A percentile compares a stretch with the other conserved stretches of the same genome.
phyloP scores from a whole-genome alignment of 2,797 vertebrate genomes.

The Lacerta viridis region DNA sequence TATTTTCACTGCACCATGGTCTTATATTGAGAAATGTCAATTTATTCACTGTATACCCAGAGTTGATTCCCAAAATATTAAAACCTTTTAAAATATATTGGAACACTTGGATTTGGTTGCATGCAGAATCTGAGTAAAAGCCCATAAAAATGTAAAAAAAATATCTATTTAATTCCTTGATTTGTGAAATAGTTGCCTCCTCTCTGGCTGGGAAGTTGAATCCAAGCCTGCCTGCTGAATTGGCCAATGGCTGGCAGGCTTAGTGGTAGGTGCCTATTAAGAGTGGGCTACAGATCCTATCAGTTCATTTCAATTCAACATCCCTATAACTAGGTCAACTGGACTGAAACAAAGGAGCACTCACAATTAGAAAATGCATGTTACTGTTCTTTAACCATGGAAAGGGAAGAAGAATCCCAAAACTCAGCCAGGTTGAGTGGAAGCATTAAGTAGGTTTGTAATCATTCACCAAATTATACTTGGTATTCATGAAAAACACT shows the following conservation, averaged over 20 bases:
- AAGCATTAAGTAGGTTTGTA: no score
- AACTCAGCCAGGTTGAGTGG: no score
- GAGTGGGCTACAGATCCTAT: not conserved
- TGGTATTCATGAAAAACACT: not conserved
- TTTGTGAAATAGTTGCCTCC: not conserved
- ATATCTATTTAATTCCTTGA: no score
- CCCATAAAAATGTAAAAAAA: not conserved
- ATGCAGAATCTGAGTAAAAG: no score
- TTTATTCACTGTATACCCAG: not conserved
- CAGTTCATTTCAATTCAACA: no score
- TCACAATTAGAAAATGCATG: no score
- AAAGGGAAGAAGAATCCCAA: no score
- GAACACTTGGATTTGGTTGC: not conserved
- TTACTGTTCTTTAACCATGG: no score
- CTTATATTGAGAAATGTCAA: slow-evolving; percentile 15
- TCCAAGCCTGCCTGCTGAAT: not conserved
- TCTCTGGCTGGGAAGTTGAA: not conserved
- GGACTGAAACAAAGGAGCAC: no score
- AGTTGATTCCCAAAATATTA: no score
- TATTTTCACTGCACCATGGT: not conserved
- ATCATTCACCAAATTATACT: not conserved
- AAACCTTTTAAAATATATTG: not conserved
- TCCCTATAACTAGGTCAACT: no score
- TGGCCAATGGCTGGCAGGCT: no score
- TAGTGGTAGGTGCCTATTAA: not conserved